A percentile compares a stretch with the other conserved stretches of the same genome.
These are phyloP conservation scores for Parazoanthus atlanticus DNA, from an alignment of 92 coral and sea anemone species.

Conservation along the genomic window DNA sequence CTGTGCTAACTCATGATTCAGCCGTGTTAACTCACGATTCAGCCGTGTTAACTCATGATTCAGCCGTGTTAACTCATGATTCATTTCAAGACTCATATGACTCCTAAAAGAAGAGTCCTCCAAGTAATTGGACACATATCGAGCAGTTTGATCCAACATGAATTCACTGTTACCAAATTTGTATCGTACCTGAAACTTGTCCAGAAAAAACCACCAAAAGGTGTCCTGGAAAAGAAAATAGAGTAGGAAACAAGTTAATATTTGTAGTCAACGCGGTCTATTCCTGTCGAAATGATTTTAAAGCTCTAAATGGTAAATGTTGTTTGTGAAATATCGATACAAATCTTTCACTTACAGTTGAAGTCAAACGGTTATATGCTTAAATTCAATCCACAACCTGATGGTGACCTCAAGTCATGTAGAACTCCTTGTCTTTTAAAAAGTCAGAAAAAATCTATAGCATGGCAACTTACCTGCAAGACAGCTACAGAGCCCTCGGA, in stretches of 20 bases:
- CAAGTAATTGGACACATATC: too few relatives aligned
- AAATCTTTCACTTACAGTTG: background rate
- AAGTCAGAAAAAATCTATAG: too few relatives aligned
- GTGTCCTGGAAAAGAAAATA: slow-evolving; percentile 67
- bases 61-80: too few relatives aligned
- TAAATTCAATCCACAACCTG: background rate
- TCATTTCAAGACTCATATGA: too few relatives aligned
- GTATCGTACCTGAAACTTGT: slow-evolving; percentile 53
- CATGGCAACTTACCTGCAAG: slow-evolving; percentile 63
- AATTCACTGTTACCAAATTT: background rate
- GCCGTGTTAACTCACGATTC: too few relatives aligned
- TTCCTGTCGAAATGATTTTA: too few relatives aligned
- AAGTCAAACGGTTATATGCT: background rate
- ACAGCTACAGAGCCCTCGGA: slow-evolving; percentile 93
- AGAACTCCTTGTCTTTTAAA: background rate
- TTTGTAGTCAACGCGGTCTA: background rate
- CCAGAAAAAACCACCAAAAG: slow-evolving; percentile 97
- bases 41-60: too few relatives aligned
- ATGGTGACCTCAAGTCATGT: background rate
- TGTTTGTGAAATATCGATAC: background rate
- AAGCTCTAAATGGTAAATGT: too few relatives aligned
- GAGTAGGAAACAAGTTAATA: background rate
- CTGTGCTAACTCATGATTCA: too few relatives aligned
- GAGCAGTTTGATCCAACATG: too few relatives aligned
- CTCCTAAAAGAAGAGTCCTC: too few relatives aligned